These are phyloP conservation scores for Myopa tessellatipennis DNA, from an alignment of 2,888 invertebrate species.

Conservation along the genomic window DNA sequence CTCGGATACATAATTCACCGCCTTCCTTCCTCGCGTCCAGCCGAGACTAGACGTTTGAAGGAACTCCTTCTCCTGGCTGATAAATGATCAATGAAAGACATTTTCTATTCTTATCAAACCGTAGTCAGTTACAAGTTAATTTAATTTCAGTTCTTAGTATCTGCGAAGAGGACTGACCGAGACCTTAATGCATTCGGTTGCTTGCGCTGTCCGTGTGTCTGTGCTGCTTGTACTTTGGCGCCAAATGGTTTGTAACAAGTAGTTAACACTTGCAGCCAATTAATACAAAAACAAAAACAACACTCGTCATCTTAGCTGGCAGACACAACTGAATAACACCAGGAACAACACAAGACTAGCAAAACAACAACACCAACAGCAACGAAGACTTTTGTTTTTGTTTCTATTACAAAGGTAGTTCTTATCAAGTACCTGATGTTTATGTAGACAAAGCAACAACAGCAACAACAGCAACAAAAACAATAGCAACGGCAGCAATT, in stretches of 20 bases:
- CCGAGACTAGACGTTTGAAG: too few species aligned
- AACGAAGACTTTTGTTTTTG: background rate
- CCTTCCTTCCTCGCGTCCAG: too few species aligned
- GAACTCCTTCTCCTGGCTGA: too few species aligned
- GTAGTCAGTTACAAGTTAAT: too few species aligned
- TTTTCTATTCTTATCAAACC: too few species aligned
- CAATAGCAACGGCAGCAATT: slow-evolving; percentile 22
- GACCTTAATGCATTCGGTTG: background rate
- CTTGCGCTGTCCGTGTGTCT: background rate
- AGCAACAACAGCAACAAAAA: slow-evolving; percentile 1
- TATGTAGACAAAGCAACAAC: background rate
- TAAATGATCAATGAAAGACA: too few species aligned
- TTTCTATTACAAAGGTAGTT: background rate
- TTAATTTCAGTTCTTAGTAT: too few species aligned
- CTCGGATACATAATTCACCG: too few species aligned
- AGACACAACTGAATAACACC: background rate
- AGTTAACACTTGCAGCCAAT: slow-evolving; percentile 34
- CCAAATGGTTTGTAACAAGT: slow-evolving; percentile 36
- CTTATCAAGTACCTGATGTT: background rate
- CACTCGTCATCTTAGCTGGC: background rate
- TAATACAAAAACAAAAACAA: slow-evolving; percentile 19
- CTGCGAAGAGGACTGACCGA: too few species aligned
- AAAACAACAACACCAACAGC: slow-evolving; percentile 3
- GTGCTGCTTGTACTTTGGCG: slow-evolving; percentile 18
- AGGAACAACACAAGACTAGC: background rate